These are phyloP conservation scores for Watsonalla binaria DNA, from an alignment of 2,888 invertebrate species.

Conservation along the genomic window DNA sequence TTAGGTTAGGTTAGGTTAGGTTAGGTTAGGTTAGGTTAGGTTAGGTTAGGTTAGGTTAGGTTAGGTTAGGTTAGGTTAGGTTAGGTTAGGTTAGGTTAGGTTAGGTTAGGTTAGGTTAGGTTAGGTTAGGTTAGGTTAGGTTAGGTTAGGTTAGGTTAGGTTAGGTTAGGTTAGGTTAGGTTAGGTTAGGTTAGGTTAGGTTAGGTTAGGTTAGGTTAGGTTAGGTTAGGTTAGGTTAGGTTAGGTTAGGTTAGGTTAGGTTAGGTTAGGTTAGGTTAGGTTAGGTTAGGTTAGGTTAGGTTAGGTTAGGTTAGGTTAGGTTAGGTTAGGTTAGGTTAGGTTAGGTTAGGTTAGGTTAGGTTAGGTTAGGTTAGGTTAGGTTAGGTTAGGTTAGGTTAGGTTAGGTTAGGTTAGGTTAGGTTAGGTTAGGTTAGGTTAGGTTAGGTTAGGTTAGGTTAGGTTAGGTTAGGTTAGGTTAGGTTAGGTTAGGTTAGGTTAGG, in stretches of 20 bases:
- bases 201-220: slow-evolving; percentile 15
- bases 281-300: slow-evolving; percentile 4
- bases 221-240: slow-evolving; percentile 10
- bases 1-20: slow-evolving; percentile 7
- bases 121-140: slow-evolving; percentile 11
- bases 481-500: slow-evolving; percentile 9
- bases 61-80: slow-evolving; percentile 13
- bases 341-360: slow-evolving; percentile 4
- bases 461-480: slow-evolving; percentile 11
- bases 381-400: slow-evolving; percentile 4
- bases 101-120: slow-evolving; percentile 11
- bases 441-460: slow-evolving; percentile 10
- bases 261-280: slow-evolving; percentile 4
- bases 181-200: slow-evolving; percentile 15
- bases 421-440: slow-evolving; percentile 4
- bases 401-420: slow-evolving; percentile 4
- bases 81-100: slow-evolving; percentile 11
- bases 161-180: slow-evolving; percentile 12
- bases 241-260: slow-evolving; percentile 4
- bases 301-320: slow-evolving; percentile 4
- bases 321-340: slow-evolving; percentile 4
- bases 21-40: slow-evolving; percentile 9
- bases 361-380: slow-evolving; percentile 4
- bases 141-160: slow-evolving; percentile 11
- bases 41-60: slow-evolving; percentile 13